Conservation (phyloP, 2,888 invertebrate species). For the Troglohyphantes excavatus region DNA sequence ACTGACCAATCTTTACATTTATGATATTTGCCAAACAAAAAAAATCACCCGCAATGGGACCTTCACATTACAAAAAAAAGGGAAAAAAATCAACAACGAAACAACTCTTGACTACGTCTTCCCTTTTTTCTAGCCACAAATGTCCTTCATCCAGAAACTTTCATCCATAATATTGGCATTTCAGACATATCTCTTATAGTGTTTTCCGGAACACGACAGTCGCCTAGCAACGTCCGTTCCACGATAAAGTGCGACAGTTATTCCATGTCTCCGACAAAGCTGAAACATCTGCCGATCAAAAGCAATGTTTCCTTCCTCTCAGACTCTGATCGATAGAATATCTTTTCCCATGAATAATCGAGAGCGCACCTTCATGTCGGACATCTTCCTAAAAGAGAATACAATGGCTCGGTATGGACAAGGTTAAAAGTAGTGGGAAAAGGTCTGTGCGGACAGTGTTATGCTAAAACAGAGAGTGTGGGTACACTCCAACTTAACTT, state of each 20-base stretch:
- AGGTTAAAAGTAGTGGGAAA: too few species aligned
- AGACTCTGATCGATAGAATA: slow-evolving; percentile 2
- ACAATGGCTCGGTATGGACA: too few species aligned
- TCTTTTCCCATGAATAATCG: slow-evolving; percentile 32
- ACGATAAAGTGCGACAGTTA: slow-evolving; percentile 7
- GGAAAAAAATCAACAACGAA: too few species aligned
- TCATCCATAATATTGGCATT: slow-evolving; percentile 36
- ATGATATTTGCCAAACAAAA: too few species aligned
- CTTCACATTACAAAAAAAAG: too few species aligned
- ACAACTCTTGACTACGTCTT: not conserved
- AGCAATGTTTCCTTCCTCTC: not conserved
- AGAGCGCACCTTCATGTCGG: not conserved
- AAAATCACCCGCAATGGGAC: too few species aligned
- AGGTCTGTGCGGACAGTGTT: too few species aligned
- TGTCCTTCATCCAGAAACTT: slow-evolving; percentile 18
- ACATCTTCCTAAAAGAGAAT: not conserved
- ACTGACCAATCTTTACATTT: too few species aligned
- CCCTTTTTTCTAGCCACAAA: not conserved
- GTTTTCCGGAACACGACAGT: slow-evolving; percentile 35
- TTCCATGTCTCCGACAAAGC: slow-evolving; percentile 19
- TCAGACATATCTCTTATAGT: slow-evolving; percentile 32
- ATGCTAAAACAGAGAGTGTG: too few species aligned
- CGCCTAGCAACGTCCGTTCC: slow-evolving; percentile 47
- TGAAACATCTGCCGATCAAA: slow-evolving; percentile 53
- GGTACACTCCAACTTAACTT: too few species aligned